These are phyloP conservation scores for Tinea semifulvella DNA, from an alignment of 2,888 invertebrate species.

Conservation along the genomic window DNA sequence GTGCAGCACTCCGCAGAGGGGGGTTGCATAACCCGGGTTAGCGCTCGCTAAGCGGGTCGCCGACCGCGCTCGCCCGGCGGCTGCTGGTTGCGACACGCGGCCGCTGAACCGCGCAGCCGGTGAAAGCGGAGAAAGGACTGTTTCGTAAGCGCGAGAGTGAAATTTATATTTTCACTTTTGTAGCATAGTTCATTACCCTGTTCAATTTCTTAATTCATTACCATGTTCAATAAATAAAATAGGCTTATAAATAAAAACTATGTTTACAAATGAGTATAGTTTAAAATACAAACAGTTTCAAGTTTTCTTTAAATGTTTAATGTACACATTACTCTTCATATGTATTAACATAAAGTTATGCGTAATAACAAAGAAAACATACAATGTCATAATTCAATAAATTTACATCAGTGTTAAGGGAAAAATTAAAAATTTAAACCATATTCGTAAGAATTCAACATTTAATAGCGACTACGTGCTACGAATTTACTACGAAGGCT, in stretches of 20 bases:
- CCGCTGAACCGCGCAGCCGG: constrained; percentile 28
- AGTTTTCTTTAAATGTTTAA: too few species aligned
- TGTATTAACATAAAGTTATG: too few species aligned
- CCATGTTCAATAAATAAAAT: too few species aligned
- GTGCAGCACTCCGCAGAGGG: constrained; percentile 25
- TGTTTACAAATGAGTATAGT: too few species aligned
- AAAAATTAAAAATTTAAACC: too few species aligned
- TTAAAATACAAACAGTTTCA: too few species aligned
- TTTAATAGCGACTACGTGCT: neutral
- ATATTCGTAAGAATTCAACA: too few species aligned
- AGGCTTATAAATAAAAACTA: too few species aligned
- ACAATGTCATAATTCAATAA: too few species aligned
- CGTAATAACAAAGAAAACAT: too few species aligned
- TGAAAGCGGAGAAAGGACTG: constrained; percentile 65
- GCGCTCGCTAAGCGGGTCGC: constrained; percentile 75
- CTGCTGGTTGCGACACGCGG: constrained; percentile 19
- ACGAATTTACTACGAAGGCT: neutral
- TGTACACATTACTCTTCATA: too few species aligned
- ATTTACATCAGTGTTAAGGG: too few species aligned
- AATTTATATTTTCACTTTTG: constrained; percentile 64
- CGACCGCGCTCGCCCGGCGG: constrained; percentile 50
- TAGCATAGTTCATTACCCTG: constrained; percentile 47
- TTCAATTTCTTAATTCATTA: constrained; percentile 18
- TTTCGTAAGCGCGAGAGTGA: constrained; percentile 66
- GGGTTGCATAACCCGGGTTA: constrained; percentile 64